phyloP scores from a whole-genome alignment of 2,888 invertebrate species.

The Pristionchus entomophagus region DNA sequence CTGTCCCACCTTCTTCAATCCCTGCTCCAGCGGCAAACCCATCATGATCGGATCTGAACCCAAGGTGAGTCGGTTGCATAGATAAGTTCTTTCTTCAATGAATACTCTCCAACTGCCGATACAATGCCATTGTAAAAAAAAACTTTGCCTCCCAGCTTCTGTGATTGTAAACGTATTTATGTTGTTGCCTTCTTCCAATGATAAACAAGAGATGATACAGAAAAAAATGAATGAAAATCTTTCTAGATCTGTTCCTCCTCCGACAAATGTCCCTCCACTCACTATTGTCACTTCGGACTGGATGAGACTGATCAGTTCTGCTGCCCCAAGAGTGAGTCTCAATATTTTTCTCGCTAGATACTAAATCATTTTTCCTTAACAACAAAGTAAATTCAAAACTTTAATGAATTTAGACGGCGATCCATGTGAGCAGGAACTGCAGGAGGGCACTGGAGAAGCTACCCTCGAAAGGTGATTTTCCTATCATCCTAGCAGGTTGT shows the following conservation, averaged over 20 bases:
- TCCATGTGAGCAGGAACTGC: conserved; percentile 14
- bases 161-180: too few species aligned
- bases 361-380: too few species aligned
- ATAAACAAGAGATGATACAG: too few species aligned
- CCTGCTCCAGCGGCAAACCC: conserved; percentile 68
- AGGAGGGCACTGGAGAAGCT: conserved; percentile 23
- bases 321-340: conserved; percentile 71
- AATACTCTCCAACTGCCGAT: too few species aligned
- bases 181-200: too few species aligned
- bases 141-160: too few species aligned
- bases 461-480: conserved; percentile 23
- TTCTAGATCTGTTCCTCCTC: conserved; percentile 59
- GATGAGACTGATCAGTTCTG: conserved; percentile 70
- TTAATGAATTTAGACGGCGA: conserved; percentile 46
- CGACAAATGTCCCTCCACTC: conserved; percentile 71
- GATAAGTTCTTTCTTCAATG: not conserved
- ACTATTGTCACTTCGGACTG: conserved; percentile 74
- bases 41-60: conserved; percentile 62
- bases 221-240: not conserved
- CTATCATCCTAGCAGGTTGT: not conserved
- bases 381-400: too few species aligned
- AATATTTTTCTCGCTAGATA: not conserved
- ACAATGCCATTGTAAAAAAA: too few species aligned
- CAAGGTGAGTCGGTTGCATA: conserved; percentile 50
- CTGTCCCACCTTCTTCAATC: conserved; percentile 72